Conservation (phyloP, 2,113 vertebrate species). For the Emydura subglobosa region DNA sequence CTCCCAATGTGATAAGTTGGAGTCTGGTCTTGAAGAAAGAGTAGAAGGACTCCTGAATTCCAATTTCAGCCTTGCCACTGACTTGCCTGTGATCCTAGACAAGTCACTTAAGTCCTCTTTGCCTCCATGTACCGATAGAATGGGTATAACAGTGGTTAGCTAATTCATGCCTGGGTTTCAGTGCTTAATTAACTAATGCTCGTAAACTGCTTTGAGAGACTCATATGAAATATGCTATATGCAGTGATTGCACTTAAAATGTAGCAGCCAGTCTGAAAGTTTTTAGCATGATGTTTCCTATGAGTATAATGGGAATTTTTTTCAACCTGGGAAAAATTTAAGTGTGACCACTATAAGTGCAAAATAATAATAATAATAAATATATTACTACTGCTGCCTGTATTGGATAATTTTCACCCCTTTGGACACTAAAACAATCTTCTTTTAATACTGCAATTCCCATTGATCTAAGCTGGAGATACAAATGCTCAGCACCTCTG, state of each 20-base stretch:
- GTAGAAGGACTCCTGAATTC: constrained; percentile 15
- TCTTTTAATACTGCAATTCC: not conserved
- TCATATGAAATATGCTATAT: not conserved
- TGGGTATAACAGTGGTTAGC: not conserved
- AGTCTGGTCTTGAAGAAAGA: not conserved
- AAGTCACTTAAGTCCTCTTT: constrained; percentile 16
- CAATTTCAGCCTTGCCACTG: not conserved
- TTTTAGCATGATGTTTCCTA: constrained; percentile 27
- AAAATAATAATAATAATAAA: not conserved
- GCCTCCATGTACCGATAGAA: constrained; percentile 8
- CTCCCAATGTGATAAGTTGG: not conserved
- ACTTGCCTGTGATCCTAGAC: not conserved
- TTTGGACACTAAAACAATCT: not conserved
- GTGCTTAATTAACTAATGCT: constrained; percentile 53
- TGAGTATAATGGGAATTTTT: constrained; percentile 21
- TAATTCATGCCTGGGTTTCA: not conserved
- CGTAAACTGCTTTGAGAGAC: not conserved
- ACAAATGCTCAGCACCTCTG: not conserved
- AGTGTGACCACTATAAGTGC: not conserved
- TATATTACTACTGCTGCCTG: not conserved
- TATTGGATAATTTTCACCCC: not conserved
- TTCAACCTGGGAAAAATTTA: not conserved
- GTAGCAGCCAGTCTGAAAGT: not conserved
- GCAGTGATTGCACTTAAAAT: not conserved
- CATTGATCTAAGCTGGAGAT: not conserved